These are phyloP conservation scores for Oceanites oceanicus DNA, from an alignment of 2,113 vertebrate genomes.

Conservation along the genomic window DNA sequence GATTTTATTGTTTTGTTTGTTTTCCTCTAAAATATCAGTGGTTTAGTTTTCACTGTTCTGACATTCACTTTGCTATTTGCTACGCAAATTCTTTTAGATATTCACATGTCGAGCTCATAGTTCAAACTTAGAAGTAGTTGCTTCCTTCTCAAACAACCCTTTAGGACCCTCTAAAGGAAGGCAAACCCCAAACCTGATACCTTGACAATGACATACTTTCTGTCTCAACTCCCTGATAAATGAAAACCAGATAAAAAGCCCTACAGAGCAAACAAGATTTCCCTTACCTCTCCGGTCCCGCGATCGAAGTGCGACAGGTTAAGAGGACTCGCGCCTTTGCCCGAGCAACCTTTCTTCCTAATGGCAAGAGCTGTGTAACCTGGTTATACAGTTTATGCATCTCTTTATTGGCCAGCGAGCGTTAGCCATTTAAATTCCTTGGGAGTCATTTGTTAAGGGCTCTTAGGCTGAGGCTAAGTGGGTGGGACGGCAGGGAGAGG, in stretches of 20 bases:
- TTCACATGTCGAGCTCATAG: not conserved
- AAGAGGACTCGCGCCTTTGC: slow-evolving; percentile 45
- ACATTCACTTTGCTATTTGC: not conserved
- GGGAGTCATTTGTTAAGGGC: slow-evolving; percentile 80
- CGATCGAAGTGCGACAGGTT: slow-evolving; percentile 48
- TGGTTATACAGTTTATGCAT: slow-evolving; percentile 38
- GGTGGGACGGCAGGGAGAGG: slow-evolving; percentile 64
- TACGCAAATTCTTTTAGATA: not conserved
- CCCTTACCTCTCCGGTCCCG: slow-evolving; percentile 74
- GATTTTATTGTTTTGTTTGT: not conserved
- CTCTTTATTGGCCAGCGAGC: slow-evolving; percentile 75
- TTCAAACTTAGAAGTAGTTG: not conserved
- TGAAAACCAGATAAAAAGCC: slow-evolving; percentile 31
- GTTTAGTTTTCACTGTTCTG: not conserved
- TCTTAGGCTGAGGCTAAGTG: slow-evolving; percentile 67
- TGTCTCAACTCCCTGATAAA: not conserved
- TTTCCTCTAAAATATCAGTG: not conserved
- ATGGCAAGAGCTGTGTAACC: slow-evolving; percentile 53
- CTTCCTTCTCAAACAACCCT: not conserved
- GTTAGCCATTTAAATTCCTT: slow-evolving; percentile 77
- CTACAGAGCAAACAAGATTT: slow-evolving; percentile 43
- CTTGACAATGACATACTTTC: not conserved
- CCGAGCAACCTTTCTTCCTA: slow-evolving; percentile 67
- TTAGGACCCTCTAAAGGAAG: not conserved
- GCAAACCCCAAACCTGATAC: not conserved